Percentiles rank a stretch among this genome's conserved stretches.
Conservation (phyloP, 2,888 invertebrate genomes). For the Axea sp. region DNA sequence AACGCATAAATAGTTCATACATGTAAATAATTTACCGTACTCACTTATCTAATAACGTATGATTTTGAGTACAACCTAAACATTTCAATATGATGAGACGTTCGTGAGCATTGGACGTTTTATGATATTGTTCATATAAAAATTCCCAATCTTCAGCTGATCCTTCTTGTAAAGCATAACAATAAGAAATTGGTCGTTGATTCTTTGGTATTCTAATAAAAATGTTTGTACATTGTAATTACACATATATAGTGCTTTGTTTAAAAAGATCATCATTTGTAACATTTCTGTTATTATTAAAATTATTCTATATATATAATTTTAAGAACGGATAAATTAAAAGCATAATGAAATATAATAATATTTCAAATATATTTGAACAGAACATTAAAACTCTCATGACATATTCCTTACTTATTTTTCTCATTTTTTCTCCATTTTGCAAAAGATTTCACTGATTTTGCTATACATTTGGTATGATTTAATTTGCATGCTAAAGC, state of each 20-base stretch:
- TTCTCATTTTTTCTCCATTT: conserved; percentile 76
- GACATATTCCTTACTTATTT: conserved; percentile 34
- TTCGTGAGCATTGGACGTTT: conserved; percentile 83
- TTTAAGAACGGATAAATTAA: too few species aligned
- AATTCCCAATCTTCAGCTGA: conserved; percentile 86
- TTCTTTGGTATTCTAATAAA: conserved; percentile 86
- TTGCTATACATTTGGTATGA: conserved; percentile 80
- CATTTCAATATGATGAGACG: conserved; percentile 83
- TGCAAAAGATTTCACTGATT: conserved; percentile 78
- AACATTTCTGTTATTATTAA: too few species aligned
- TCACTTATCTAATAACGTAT: conserved; percentile 79
- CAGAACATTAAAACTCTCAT: too few species aligned
- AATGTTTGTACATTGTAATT: too few species aligned
- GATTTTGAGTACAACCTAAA: conserved; percentile 81
- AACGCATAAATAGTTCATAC: too few species aligned
- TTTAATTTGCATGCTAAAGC: conserved; percentile 83
- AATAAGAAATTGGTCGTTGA: conserved; percentile 84
- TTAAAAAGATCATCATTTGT: too few species aligned
- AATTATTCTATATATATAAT: too few species aligned
- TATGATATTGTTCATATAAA: conserved; percentile 83
- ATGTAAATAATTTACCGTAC: too few species aligned
- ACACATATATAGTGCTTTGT: too few species aligned
- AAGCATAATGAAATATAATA: too few species aligned
- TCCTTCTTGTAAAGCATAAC: conserved; percentile 84
- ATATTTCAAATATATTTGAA: too few species aligned